A percentile compares a stretch with the other conserved stretches of the same genome.
These are phyloP conservation scores for Mohoua ochrocephala DNA, from an alignment of 2,113 vertebrate genomes.

Conservation along the genomic window DNA sequence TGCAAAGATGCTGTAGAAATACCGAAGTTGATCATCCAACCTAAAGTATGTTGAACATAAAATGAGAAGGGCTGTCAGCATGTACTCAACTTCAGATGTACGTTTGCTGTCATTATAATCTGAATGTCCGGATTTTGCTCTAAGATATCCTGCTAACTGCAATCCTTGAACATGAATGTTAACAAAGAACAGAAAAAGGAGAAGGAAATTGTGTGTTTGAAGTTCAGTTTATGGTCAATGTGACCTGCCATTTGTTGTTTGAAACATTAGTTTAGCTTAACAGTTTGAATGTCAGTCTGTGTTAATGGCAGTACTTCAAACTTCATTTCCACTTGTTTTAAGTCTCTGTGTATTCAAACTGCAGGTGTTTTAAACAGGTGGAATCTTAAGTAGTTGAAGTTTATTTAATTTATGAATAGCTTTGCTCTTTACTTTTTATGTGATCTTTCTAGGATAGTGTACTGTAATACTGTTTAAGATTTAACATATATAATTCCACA, in stretches of 20 bases:
- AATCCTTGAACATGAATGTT: background rate
- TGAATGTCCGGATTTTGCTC: background rate
- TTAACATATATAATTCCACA: background rate
- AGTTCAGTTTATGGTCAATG: background rate
- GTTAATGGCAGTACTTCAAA: background rate
- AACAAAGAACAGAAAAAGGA: background rate
- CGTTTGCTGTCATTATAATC: background rate
- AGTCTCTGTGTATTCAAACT: background rate
- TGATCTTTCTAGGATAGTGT: conserved; percentile 2
- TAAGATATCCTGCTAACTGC: background rate
- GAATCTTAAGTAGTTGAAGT: conserved; percentile 42
- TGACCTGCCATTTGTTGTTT: background rate
- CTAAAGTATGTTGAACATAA: background rate
- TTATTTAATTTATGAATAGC: conserved; percentile 21
- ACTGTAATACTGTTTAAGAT: background rate
- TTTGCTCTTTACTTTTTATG: conserved; percentile 15
- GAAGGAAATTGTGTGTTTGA: background rate
- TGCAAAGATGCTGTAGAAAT: background rate
- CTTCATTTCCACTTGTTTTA: background rate
- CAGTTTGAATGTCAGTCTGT: background rate
- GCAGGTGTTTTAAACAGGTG: conserved; percentile 57
- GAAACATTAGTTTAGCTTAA: background rate
- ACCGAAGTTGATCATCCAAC: background rate
- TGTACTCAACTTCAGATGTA: background rate
- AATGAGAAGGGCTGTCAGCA: background rate